These are phyloP conservation scores for Ophion ellenae DNA, from an alignment of 2,888 invertebrate genomes.

Conservation along the genomic window DNA sequence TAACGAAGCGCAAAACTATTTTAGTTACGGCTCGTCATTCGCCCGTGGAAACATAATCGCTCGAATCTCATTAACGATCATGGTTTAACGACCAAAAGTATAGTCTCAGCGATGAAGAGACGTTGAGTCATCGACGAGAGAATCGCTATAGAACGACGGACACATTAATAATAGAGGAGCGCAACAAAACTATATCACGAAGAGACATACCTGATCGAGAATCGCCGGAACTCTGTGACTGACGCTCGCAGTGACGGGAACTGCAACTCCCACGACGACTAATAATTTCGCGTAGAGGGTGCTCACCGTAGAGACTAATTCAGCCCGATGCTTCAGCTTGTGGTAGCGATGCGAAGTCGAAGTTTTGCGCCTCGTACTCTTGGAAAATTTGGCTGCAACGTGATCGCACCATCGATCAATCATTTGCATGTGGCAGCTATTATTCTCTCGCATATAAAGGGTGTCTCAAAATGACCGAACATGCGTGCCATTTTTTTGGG, in stretches of 20 bases:
- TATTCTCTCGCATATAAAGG: neutral
- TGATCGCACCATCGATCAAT: neutral
- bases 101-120: constrained; percentile 42
- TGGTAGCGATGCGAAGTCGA: constrained; percentile 53
- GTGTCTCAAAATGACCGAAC: too few relatives aligned
- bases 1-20: constrained; percentile 47
- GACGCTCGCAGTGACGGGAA: constrained; percentile 94
- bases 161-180: constrained; percentile 39
- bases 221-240: constrained; percentile 90
- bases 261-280: constrained; percentile 89
- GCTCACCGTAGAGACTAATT: constrained; percentile 79
- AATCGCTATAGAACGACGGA: constrained; percentile 27
- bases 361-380: constrained; percentile 43
- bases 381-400: constrained; percentile 46
- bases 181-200: constrained; percentile 56
- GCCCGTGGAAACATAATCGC: constrained; percentile 60
- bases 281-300: constrained; percentile 93
- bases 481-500: too few relatives aligned
- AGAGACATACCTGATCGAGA: constrained; percentile 87
- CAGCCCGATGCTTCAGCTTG: constrained; percentile 73
- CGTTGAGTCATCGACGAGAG: constrained; percentile 7
- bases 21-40: constrained; percentile 47
- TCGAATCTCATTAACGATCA: constrained; percentile 59
- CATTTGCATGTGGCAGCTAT: neutral
- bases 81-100: constrained; percentile 63